Percentiles rank a stretch among this genome's conserved stretches.
These are phyloP conservation scores for Polypedilum pembai DNA, from an alignment of 1,140 invertebrate genomes.

Conservation along the genomic window DNA sequence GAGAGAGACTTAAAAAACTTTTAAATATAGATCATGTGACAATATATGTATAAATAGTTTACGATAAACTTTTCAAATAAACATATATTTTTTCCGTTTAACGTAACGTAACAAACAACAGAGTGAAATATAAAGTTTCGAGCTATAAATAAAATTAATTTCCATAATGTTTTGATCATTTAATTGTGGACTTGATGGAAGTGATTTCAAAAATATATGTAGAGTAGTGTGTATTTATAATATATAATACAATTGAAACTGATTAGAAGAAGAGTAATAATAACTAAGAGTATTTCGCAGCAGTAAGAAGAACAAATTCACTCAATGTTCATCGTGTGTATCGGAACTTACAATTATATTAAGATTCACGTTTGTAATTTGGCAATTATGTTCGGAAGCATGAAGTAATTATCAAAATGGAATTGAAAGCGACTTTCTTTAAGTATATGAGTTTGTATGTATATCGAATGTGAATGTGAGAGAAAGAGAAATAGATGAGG, in stretches of 20 bases:
- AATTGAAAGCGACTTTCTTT: not conserved
- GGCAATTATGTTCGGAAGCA: constrained; percentile 25
- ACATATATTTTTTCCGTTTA: no score
- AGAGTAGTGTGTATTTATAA: not conserved
- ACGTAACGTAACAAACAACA: no score
- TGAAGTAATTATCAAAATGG: constrained; percentile 26
- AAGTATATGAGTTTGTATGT: no score
- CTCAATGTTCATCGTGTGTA: not conserved
- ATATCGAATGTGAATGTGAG: no score
- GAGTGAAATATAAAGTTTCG: no score
- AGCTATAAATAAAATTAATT: no score
- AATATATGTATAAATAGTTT: no score
- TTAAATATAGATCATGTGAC: no score
- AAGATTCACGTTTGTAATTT: constrained; percentile 22
- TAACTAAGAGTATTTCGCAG: not conserved
- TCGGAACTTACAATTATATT: constrained; percentile 3
- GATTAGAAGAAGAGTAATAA: not conserved
- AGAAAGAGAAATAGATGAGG: no score
- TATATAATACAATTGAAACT: not conserved
- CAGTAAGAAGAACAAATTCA: not conserved
- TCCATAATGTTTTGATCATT: not conserved
- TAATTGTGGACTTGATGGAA: not conserved
- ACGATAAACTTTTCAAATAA: no score
- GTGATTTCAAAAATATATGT: not conserved
- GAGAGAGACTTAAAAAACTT: no score